Conservation (phyloP, 2,113 vertebrate genomes). For the Elgaria multicarinata region DNA sequence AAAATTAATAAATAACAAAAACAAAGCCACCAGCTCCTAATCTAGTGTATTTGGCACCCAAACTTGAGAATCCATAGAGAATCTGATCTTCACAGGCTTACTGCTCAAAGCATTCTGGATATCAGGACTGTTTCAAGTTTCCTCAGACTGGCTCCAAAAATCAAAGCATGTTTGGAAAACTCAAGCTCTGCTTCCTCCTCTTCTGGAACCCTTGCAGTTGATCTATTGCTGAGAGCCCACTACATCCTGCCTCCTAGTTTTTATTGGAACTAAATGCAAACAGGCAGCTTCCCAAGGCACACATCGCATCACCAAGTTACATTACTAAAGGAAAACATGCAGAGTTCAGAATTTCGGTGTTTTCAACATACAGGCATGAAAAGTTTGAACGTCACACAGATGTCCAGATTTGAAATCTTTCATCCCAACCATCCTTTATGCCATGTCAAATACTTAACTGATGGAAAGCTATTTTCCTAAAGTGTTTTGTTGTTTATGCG, state of each 20-base stretch:
- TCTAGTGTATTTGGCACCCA: fast-evolving
- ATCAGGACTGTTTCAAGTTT: fast-evolving
- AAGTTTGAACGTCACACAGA: conserved; percentile 60
- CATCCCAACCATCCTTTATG: conserved; percentile 66
- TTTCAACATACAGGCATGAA: conserved; percentile 59
- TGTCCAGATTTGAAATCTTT: conserved; percentile 56
- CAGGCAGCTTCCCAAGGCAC: conserved; percentile 59
- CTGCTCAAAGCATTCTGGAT: background rate
- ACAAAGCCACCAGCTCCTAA: background rate
- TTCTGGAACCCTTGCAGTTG: fast-evolving
- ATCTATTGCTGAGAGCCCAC: background rate
- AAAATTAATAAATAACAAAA: conserved; percentile 3
- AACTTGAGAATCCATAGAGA: background rate
- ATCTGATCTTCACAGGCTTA: background rate
- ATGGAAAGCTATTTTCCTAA: conserved; percentile 46
- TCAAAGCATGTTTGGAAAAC: background rate
- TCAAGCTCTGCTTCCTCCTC: background rate
- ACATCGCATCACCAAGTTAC: conserved; percentile 47
- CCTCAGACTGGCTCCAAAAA: background rate
- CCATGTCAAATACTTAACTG: conserved; percentile 52
- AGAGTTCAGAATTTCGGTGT: conserved; percentile 60
- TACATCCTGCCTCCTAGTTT: fast-evolving
- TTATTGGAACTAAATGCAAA: conserved; percentile 10
- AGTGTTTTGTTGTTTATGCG: too few species aligned
- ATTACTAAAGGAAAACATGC: conserved; percentile 51